Evolutionary conservation across 2,888 invertebrate genomes (phyloP).

Genomic region (Netelia inedita): DNA sequence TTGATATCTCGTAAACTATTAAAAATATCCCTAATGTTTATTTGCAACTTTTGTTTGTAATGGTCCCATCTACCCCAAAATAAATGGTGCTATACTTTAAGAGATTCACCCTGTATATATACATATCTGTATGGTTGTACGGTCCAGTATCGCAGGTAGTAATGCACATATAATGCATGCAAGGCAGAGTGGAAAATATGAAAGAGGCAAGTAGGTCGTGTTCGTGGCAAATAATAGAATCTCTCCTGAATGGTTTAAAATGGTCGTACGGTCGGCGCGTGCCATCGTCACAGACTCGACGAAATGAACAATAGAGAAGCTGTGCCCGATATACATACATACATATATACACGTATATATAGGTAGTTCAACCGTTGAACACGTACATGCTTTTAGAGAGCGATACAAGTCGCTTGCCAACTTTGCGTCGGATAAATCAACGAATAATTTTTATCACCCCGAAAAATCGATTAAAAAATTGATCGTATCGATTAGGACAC

Average conservation of each 20-base stretch:
- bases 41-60: too few species aligned
- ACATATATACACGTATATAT: slow-evolving; percentile 6
- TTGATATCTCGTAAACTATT: too few species aligned
- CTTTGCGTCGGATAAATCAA: slow-evolving; percentile 21
- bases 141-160: slow-evolving; percentile 50
- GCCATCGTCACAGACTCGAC: slow-evolving; percentile 52
- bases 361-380: neutral
- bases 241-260: slow-evolving; percentile 63
- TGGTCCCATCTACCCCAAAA: too few species aligned
- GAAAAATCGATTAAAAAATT: neutral
- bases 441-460: slow-evolving; percentile 5
- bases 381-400: neutral
- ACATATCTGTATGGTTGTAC: slow-evolving; percentile 43
- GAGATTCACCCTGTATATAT: neutral
- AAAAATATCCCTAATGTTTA: too few species aligned
- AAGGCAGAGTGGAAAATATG: slow-evolving; percentile 58
- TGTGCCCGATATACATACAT: neutral
- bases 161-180: neutral
- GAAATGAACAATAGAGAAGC: slow-evolving; percentile 36
- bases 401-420: slow-evolving; percentile 24
- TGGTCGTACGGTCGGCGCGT: slow-evolving; percentile 52
- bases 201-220: slow-evolving; percentile 67
- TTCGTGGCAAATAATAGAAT: slow-evolving; percentile 68
- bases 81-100: too few species aligned
- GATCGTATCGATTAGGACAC: neutral